Base-by-base conservation (phyloP, 2,888 invertebrate species). In the Heteromyza rotundicornis region DNA sequence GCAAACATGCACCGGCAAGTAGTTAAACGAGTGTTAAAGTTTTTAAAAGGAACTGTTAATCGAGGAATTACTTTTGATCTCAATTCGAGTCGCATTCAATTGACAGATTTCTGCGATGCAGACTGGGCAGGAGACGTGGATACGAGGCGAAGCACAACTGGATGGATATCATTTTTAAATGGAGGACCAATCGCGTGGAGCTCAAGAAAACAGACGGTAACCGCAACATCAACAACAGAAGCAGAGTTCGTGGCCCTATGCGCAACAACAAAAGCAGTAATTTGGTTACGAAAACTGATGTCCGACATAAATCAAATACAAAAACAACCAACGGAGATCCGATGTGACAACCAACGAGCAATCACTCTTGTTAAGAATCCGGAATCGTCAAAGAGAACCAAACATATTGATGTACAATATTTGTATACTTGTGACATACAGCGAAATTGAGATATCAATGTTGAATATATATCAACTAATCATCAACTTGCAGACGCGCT, bases 11-110 rank as follows among this genome's bases (percentile, higher is more conserved):
- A 69, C 50, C 51, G 62, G 59, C 40, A 59, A 51, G 67, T 62
- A 20, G 58, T 64, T 1, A 68, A 70, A 59, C 14, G 65, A 35
- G 59, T 68, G 20, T 47, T 66, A 5, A 65, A 57, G 59, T 67
- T 62, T 35, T 49, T 66, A 7, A 61, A 59, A 22, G 66, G 61
- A 20, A 64, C 64, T 24, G 5, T 47, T 12, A 12, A 49, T n/a
- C 17, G 44, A 53, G 63, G 68, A 32, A 59, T 66, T 12, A 35
- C 54, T 5, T 68, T 51, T 54, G 23, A 50, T 40, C 10, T 54
- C 35, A 36, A 32, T 16, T 23, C 49, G 2, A 57, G 36, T 14
- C n/a, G 19, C 5, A 40, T 22, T 27, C 50, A 23, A 12, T 3
- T 58, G 14, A 49, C 50, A 2, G 47, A 47, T 27, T 56, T 56